phyloP scores from a whole-genome alignment of 2,113 vertebrate species.

The Cyprinodon variegatus region DNA sequence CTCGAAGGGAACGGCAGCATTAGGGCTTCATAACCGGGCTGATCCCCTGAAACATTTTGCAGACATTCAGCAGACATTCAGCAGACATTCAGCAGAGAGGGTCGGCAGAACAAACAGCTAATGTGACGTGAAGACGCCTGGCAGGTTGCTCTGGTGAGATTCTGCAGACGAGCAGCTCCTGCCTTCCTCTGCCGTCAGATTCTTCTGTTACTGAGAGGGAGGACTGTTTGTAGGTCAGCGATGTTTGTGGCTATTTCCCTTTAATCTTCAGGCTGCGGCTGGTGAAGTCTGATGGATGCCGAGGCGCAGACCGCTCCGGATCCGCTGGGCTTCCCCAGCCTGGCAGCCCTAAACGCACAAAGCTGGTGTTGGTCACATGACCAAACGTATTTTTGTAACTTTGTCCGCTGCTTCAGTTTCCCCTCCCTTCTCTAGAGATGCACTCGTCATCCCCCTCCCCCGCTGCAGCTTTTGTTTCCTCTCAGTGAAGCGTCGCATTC shows the following conservation, averaged over 20 bases:
- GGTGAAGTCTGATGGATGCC: conserved; percentile 41
- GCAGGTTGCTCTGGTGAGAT: conserved; percentile 28
- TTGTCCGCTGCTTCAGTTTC: conserved; percentile 31
- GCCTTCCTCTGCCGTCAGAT: conserved; percentile 45
- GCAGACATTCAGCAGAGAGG: not conserved
- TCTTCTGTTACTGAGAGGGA: conserved; percentile 33
- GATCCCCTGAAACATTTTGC: conserved; percentile 7
- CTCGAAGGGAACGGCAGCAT: conserved; percentile 37
- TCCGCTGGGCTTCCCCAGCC: conserved; percentile 52
- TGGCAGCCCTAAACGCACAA: conserved; percentile 74
- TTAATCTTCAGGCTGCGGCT: conserved; percentile 58
- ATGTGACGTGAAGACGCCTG: conserved; percentile 12
- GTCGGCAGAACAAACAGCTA: not conserved
- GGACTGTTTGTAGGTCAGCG: conserved; percentile 10
- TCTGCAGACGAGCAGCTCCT: conserved; percentile 33
- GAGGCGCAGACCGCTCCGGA: conserved; percentile 50
- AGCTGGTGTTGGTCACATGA: conserved; percentile 64
- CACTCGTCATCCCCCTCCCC: too few species aligned
- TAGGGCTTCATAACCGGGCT: conserved; percentile 33
- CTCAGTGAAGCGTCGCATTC: conserved; percentile 71
- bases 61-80: conserved; percentile 5
- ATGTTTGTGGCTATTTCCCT: conserved; percentile 34
- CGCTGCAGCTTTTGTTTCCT: conserved; percentile 71
- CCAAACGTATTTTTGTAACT: conserved; percentile 76
- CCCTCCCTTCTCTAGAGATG: conserved; percentile 73